These are phyloP conservation scores for Choristoneura rosaceana DNA, from an alignment of 2,888 invertebrate genomes.

Conservation along the genomic window DNA sequence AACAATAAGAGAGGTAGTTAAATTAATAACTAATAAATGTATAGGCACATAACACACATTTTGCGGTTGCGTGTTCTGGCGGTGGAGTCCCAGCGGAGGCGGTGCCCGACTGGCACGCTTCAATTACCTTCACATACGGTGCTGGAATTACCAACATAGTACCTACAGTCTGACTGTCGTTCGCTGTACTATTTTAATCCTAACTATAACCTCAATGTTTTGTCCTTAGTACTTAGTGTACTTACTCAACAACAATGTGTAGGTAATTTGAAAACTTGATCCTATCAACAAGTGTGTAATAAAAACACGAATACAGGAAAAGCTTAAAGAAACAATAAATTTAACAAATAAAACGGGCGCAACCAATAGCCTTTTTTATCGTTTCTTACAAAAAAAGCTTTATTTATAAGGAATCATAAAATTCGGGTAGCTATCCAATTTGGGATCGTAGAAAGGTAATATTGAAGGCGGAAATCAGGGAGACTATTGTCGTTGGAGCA, in stretches of 20 bases:
- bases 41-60: slow-evolving; percentile 34
- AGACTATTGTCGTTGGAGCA: slow-evolving; percentile 44
- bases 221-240: background rate
- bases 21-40: slow-evolving; percentile 37
- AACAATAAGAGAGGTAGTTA: slow-evolving; percentile 21
- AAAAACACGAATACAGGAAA: slow-evolving; percentile 31
- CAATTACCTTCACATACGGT: slow-evolving; percentile 74
- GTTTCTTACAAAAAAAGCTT: slow-evolving; percentile 37
- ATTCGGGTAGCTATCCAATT: slow-evolving; percentile 43
- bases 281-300: slow-evolving; percentile 29
- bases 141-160: slow-evolving; percentile 67
- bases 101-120: slow-evolving; percentile 66
- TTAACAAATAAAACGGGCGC: slow-evolving; percentile 35
- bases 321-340: slow-evolving; percentile 39
- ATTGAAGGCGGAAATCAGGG: slow-evolving; percentile 47
- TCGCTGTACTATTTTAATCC: slow-evolving; percentile 58
- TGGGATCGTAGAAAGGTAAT: slow-evolving; percentile 45
- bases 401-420: slow-evolving; percentile 46
- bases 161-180: slow-evolving; percentile 58
- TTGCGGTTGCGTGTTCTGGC: slow-evolving; percentile 44
- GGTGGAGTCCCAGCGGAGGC: slow-evolving; percentile 62
- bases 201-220: slow-evolving; percentile 45
- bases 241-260: background rate
- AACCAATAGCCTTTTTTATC: slow-evolving; percentile 40
- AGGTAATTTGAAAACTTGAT: slow-evolving; percentile 8